These are phyloP conservation scores for Rhinoraja longicauda DNA, from an alignment of 2,797 vertebrate genomes.

Conservation along the genomic window DNA sequence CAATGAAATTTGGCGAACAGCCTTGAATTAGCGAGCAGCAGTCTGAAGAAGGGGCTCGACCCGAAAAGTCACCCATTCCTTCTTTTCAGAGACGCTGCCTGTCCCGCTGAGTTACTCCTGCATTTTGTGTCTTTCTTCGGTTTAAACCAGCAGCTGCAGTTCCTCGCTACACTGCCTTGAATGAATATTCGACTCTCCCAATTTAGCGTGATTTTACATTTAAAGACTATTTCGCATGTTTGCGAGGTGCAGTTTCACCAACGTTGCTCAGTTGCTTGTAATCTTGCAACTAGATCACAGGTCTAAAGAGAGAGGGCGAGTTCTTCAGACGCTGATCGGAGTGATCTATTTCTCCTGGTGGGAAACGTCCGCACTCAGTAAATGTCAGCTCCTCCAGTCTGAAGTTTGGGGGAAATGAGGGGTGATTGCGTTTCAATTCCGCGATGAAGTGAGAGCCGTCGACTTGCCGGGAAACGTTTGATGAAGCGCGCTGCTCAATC, in stretches of 20 bases:
- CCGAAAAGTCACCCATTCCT: too few species aligned
- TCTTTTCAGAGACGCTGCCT: too few species aligned
- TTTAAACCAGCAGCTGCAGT: too few species aligned
- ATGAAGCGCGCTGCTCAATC: not conserved
- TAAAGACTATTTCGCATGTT: not conserved
- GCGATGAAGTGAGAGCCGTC: not conserved
- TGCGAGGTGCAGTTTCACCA: not conserved
- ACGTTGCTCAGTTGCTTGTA: not conserved
- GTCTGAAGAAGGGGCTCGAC: too few species aligned
- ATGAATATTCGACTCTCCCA: not conserved
- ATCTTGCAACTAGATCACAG: not conserved
- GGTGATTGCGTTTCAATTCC: not conserved
- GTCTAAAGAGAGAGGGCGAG: not conserved
- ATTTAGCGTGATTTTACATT: not conserved
- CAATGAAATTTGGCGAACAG: not conserved
- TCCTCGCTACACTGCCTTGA: not conserved
- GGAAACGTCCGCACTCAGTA: not conserved
- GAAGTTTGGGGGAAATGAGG: not conserved
- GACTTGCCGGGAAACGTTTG: not conserved
- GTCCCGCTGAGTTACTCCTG: too few species aligned
- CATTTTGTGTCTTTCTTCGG: too few species aligned
- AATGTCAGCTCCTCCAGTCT: not conserved
- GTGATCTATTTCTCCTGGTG: too few species aligned
- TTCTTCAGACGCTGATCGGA: not conserved
- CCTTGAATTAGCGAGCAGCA: not conserved